Base-by-base conservation (phyloP, 1,140 invertebrate genomes). In the Anoplophora glabripennis region DNA sequence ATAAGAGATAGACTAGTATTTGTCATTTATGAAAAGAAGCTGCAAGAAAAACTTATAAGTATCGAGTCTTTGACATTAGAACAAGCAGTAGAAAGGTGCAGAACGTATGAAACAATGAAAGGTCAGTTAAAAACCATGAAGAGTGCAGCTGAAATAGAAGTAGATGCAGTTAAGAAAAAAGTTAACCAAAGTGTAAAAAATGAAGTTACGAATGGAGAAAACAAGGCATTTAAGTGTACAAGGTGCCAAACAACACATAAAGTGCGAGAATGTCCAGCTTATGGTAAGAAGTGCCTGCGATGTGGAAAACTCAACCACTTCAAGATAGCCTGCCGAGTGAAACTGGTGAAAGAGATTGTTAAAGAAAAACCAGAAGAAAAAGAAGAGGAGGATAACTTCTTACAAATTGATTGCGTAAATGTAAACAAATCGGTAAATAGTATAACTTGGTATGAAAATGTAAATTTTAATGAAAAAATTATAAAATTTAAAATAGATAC, bases 21-120 rank as follows among this genome's bases (percentile, higher is more conserved):
- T 14, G 72, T 68, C 11, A 69, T 74, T 4, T 21, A 52, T 4
- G 60, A 73, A 48, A 46, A 61, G n/a, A 47, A 64, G 47, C 12
- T 72, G 21, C 66, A 69, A 61, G 59, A 71, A 42, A 59, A 51
- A 46, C 44, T 77, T 10, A 56, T 75, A 38, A 61, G 68, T n/a
- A 66, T 66, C 41, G 53, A 64, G 5, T 56, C 67, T 10, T 44
- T 76, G 4, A 66, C 57, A 7, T 40, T 75, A 14, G 44, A 51
- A 17, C 61, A 66, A 49, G 72, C 71, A 33, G 56, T 72, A 3
- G 64, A 66, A 18, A 59, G 65, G 15, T 66, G 65, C 59, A 41
- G 64, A 45, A 38, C 18, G 3, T 12, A 28, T 40, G 15, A 45
- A 11, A 40, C 15, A 33, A 18, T 14, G 45, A 36, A 59, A 53